Conservation (phyloP, 2,113 vertebrate species). For the Psilopogon haemacephalus region DNA sequence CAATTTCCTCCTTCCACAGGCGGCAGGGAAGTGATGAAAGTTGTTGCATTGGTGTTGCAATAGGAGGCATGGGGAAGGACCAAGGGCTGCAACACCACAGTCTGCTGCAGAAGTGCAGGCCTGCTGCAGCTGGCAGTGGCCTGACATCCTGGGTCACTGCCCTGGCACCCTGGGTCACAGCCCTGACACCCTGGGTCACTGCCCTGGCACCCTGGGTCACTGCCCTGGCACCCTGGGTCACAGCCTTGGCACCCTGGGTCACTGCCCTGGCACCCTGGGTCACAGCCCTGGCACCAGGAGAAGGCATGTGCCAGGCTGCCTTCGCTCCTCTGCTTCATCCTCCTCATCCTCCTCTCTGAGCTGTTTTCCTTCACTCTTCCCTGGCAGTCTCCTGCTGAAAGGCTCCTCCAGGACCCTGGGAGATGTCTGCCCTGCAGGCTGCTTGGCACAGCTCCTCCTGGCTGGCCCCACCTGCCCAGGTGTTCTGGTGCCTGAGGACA, state of each 20-base stretch:
- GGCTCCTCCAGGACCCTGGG: neutral
- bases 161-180: no score
- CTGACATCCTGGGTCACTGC: neutral
- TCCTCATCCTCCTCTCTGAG: constrained; percentile 41
- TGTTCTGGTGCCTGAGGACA: no score
- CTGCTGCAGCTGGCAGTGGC: neutral
- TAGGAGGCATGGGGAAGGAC: neutral
- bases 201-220: neutral
- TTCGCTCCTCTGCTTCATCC: neutral
- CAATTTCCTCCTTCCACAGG: neutral
- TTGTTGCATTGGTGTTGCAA: neutral
- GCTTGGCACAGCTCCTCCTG: neutral
- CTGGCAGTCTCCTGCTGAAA: constrained; percentile 55
- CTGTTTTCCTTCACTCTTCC: constrained; percentile 47
- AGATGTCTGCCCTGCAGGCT: constrained; percentile 42
- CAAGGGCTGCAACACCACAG: neutral
- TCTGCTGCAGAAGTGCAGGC: neutral
- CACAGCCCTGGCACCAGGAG: rapidly evolving
- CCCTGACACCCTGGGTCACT: neutral
- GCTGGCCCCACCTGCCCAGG: constrained; percentile 31
- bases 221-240: neutral
- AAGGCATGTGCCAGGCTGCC: neutral
- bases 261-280: neutral
- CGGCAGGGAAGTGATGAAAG: neutral
- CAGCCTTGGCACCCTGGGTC: neutral